Conservation (phyloP, 2,888 invertebrate genomes). For the Acrobeloides nanus region DNA sequence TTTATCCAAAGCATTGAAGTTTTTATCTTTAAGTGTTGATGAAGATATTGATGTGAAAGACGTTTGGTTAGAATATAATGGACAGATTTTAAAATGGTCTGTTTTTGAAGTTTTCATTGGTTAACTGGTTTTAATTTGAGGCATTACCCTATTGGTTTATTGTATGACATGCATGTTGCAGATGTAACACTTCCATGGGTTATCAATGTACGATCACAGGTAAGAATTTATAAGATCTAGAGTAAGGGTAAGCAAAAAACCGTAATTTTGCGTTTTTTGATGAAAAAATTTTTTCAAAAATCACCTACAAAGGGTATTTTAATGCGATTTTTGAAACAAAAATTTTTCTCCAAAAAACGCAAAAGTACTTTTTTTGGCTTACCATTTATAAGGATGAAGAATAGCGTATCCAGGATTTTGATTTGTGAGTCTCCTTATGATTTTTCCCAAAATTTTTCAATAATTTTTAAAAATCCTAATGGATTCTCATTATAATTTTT, state of each 20-base stretch:
- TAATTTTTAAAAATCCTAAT: background rate
- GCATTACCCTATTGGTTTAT: conserved; percentile 70
- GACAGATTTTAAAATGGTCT: conserved; percentile 37
- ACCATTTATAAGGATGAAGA: no score
- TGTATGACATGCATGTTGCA: conserved; percentile 73
- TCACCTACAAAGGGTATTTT: no score
- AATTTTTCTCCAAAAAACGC: no score
- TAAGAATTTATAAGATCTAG: no score
- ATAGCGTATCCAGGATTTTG: no score
- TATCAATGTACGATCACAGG: conserved; percentile 77
- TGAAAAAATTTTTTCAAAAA: no score
- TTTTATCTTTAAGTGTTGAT: conserved; percentile 21
- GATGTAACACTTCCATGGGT: conserved; percentile 75
- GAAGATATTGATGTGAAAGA: conserved; percentile 27
- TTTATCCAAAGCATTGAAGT: conserved; percentile 29
- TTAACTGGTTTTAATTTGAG: conserved; percentile 49
- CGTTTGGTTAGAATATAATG: conserved; percentile 39
- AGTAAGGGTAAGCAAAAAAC: no score
- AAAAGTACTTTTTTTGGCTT: no score
- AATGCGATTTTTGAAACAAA: no score
- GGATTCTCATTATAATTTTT: background rate
- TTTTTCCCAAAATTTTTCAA: background rate
- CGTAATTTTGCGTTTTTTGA: no score
- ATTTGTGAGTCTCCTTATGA: background rate
- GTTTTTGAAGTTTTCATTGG: conserved; percentile 1